Evolutionary conservation across 2,113 vertebrate genomes (phyloP).

Genomic region (Psilopogon haemacephalus): DNA sequence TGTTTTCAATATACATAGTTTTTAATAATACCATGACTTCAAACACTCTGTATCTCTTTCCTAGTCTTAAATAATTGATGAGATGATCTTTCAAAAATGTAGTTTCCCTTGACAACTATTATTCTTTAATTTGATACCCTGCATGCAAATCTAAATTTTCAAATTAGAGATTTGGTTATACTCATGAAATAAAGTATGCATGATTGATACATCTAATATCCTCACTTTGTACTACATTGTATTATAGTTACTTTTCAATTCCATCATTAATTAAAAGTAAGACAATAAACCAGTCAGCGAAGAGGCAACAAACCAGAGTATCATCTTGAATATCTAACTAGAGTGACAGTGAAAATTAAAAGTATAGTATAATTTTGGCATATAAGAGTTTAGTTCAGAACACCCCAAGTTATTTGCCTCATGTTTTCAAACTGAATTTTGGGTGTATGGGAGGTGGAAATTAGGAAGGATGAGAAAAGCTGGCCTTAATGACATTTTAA

Average conservation of each 20-base stretch:
- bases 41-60: background rate
- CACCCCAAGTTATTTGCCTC: background rate
- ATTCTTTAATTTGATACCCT: slow-evolving; percentile 23
- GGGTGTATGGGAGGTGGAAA: background rate
- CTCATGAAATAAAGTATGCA: slow-evolving; percentile 21
- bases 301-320: background rate
- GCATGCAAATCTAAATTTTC: slow-evolving; percentile 14
- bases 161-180: slow-evolving; percentile 48
- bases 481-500: background rate
- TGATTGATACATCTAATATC: slow-evolving; percentile 44
- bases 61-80: slow-evolving; percentile 1
- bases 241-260: slow-evolving; percentile 29
- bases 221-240: background rate
- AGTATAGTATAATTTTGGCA: background rate
- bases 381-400: slow-evolving; percentile 9
- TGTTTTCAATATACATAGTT: background rate
- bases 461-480: background rate
- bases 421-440: background rate
- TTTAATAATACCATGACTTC: background rate
- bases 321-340: background rate
- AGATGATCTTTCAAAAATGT: slow-evolving; percentile 37
- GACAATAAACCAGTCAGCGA: slow-evolving; percentile 33
- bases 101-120: background rate
- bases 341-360: background rate
- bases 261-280: slow-evolving; percentile 58